Base-by-base conservation (phyloP, 2,113 vertebrate species). In the Bufo gargarizans region DNA sequence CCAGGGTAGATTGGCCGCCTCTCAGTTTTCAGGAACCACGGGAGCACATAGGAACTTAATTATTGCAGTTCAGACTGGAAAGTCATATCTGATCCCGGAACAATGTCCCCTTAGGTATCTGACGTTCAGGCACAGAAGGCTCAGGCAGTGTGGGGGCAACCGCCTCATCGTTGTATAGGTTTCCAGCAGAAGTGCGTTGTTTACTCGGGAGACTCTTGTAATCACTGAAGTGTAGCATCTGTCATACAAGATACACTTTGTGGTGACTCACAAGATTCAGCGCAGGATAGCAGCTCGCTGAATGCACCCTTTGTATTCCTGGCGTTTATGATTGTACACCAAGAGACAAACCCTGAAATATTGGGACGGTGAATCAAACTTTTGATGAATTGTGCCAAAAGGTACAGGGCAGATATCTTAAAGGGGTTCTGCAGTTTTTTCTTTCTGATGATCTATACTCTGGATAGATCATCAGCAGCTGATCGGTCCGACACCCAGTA, bases 1-100 rank as follows among this genome's bases (percentile, higher is more conserved):
- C 0, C 2, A n/a, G 63, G 22, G 67, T 12, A 14, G 13, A 74
- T 56, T 79, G 77, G 50, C 50, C 11, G 53, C 45, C 43, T 17
- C 43, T 47, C 45, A 74, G 67, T 71, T 71, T 71, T 22, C 67
- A 71, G 11, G 10, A 71, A 71, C n/a, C 22, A 71, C 67, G 12
- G 22, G 22, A 71, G 67, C 4, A 53, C 19, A 19, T 53, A 20
- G 49, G 47, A 77, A 50, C 50, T 79, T 79, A 47, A 74, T 76
- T 49, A 76, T 76, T 76, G 72, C 9, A 19, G 14, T 74, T 74
- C 45, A 58, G 77, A 43, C 6, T 58, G 55, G n/a, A 58, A 43
- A 16, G 77, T 80, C 77, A 43, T 33, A 17, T 13, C 33, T 63
- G 80, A 82, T 82, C 59, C 59, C 80, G 65, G 43, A 47, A 82